These are phyloP conservation scores for Asobara japonica DNA, from an alignment of 1,140 invertebrate species.

Conservation along the genomic window DNA sequence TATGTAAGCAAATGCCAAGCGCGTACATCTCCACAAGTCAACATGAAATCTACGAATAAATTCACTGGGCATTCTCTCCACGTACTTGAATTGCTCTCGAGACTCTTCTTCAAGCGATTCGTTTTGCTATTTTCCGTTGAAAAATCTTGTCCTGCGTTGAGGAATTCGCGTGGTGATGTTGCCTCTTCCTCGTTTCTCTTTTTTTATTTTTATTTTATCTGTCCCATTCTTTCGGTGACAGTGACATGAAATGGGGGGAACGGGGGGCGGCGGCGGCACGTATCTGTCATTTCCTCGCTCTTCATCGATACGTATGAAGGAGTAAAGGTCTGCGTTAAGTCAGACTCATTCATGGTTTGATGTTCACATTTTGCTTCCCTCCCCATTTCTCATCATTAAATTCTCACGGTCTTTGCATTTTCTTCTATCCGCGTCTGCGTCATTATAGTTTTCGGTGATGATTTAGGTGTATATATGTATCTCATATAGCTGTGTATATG, in stretches of 20 bases:
- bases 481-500: no score
- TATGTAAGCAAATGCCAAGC: not conserved
- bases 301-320: not conserved
- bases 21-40: not conserved
- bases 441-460: not conserved
- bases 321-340: not conserved
- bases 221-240: not conserved
- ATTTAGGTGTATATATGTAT: not conserved
- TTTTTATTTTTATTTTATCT: not conserved
- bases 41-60: not conserved
- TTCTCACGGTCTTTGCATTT: slow-evolving; percentile 23
- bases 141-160: slow-evolving; percentile 8
- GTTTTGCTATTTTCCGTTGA: slow-evolving; percentile 25
- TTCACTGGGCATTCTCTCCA: slow-evolving; percentile 17
- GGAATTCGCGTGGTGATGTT: not conserved
- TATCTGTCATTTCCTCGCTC: not conserved
- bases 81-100: slow-evolving; percentile 28
- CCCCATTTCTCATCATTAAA: not conserved
- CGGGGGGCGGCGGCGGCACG: not conserved
- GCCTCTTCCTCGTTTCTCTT: not conserved
- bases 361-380: not conserved
- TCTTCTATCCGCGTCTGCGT: not conserved
- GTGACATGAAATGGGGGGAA: not conserved
- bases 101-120: slow-evolving; percentile 1
- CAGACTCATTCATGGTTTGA: not conserved